These are phyloP conservation scores for Choristoneura rosaceana DNA, from an alignment of 2,888 invertebrate genomes.

Conservation along the genomic window DNA sequence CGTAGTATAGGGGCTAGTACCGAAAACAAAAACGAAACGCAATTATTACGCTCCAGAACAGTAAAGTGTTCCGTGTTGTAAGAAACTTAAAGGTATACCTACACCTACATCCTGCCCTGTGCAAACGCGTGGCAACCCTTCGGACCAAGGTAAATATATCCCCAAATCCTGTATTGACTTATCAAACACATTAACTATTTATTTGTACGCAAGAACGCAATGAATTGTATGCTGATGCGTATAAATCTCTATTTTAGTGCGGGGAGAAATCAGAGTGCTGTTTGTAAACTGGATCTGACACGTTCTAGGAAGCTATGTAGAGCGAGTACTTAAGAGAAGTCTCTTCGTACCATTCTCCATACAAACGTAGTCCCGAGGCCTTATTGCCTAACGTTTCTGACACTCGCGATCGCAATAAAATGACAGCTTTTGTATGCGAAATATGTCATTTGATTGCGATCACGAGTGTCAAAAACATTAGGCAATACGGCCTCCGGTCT, in stretches of 20 bases:
- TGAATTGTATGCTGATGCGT: conserved; percentile 20
- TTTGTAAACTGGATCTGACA: neutral
- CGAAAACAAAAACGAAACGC: neutral
- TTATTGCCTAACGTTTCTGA: too few relatives aligned
- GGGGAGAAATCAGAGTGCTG: neutral
- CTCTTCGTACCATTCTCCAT: too few relatives aligned
- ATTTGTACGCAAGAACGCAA: conserved; percentile 31
- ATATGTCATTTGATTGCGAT: too few relatives aligned
- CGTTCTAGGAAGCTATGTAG: neutral
- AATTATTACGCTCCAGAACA: neutral
- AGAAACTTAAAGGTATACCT: neutral
- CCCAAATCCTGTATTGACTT: conserved; percentile 32
- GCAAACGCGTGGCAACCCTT: conserved; percentile 21
- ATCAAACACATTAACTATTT: conserved; percentile 41
- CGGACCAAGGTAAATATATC: conserved; percentile 35
- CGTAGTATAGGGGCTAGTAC: neutral
- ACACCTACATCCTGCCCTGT: neutral
- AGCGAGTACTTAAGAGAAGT: neutral
- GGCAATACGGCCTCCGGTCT: too few relatives aligned
- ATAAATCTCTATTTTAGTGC: conserved; percentile 22
- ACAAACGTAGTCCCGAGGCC: too few relatives aligned
- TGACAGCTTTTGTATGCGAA: too few relatives aligned
- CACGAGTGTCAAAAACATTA: too few relatives aligned
- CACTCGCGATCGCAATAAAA: too few relatives aligned
- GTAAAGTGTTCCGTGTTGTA: neutral